These are phyloP conservation scores for Betta splendens DNA, from an alignment of 2,797 vertebrate species.

Conservation along the genomic window DNA sequence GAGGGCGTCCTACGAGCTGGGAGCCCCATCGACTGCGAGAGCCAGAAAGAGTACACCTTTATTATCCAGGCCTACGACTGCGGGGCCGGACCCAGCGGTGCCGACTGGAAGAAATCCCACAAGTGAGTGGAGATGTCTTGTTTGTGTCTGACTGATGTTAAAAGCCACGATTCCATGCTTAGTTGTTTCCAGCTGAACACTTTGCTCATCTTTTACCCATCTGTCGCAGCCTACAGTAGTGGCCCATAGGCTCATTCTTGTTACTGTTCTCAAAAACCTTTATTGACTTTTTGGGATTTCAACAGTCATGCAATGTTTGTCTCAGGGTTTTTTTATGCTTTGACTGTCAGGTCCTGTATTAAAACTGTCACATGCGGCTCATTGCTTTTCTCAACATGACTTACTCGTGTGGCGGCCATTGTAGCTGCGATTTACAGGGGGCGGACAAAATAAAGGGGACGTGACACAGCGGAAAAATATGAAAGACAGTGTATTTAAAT, in stretches of 20 bases:
- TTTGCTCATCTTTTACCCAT: no score
- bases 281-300: neutral
- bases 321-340: neutral
- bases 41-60: constrained; percentile 96
- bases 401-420: constrained; percentile 31
- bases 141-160: no score
- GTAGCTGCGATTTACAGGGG: constrained; percentile 33
- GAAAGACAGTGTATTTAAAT: constrained; percentile 6
- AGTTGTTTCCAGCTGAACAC: no score
- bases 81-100: constrained; percentile 84
- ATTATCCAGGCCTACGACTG: constrained; percentile 98
- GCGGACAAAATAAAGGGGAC: constrained; percentile 15
- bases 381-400: constrained; percentile 26
- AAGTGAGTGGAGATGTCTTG: constrained; percentile 83
- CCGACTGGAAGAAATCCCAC: constrained; percentile 96
- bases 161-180: no score
- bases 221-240: no score
- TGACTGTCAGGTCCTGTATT: constrained; percentile 23
- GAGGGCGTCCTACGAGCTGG: constrained; percentile 90
- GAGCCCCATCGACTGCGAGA: constrained; percentile 93
- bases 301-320: no score
- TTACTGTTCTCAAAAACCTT: neutral
- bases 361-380: constrained; percentile 31
- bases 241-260: no score
- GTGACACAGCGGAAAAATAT: constrained; percentile 15